Conservation (phyloP, 1,140 invertebrate genomes). For the Ceratina calcarata region DNA sequence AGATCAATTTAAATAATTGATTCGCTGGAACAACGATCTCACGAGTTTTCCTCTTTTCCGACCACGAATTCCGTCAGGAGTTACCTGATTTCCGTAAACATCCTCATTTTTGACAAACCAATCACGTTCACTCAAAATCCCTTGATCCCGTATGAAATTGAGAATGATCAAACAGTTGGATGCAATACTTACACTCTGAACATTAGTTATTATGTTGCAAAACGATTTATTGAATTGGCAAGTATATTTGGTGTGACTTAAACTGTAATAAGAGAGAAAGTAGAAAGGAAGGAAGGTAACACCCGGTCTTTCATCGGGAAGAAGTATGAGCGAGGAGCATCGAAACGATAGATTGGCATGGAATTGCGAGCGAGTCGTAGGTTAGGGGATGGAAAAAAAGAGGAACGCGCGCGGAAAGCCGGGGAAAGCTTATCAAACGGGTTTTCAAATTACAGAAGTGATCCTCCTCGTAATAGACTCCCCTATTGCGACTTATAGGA, state of each 20-base stretch:
- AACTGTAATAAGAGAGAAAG: too few species aligned
- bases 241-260: background rate
- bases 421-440: slow-evolving; percentile 64
- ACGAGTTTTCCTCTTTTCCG: slow-evolving; percentile 29
- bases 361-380: slow-evolving; percentile 53
- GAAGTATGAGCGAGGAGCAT: slow-evolving; percentile 17
- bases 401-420: background rate
- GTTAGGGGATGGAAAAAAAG: slow-evolving; percentile 8
- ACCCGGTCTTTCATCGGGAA: background rate
- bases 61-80: background rate
- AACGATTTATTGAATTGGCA: background rate
- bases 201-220: background rate
- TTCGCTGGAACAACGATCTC: slow-evolving; percentile 55
- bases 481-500: slow-evolving; percentile 68
- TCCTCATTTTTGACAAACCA: background rate
- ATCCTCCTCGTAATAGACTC: slow-evolving; percentile 68
- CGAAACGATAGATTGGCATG: slow-evolving; percentile 59
- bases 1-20: slow-evolving; percentile 63
- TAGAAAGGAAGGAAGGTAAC: too few species aligned
- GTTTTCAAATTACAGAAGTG: slow-evolving; percentile 70
- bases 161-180: too few species aligned
- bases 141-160: too few species aligned
- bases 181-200: too few species aligned
- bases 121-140: background rate
- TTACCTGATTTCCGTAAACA: slow-evolving; percentile 19